Evolutionary conservation across 2,888 invertebrate genomes (phyloP).

Genomic region (Nasonia oneida): DNA sequence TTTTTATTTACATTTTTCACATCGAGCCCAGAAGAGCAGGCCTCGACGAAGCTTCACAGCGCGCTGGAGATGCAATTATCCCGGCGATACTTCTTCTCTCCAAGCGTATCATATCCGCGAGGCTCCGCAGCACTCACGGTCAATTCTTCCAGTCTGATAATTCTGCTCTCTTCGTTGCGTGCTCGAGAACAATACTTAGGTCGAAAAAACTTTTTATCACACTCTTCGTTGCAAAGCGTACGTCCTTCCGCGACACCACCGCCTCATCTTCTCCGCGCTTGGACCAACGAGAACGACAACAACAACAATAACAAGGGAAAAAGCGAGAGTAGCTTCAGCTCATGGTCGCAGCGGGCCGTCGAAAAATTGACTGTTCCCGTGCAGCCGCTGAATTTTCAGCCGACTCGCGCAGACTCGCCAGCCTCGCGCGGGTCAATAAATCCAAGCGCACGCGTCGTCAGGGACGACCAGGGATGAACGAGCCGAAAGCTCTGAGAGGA

Average conservation of each 20-base stretch:
- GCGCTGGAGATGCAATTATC: too few species aligned
- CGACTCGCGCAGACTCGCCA: conserved; percentile 6
- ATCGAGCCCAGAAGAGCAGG: neutral
- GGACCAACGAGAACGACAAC: neutral
- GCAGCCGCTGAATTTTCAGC: conserved; percentile 4
- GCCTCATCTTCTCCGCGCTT: neutral
- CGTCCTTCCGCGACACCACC: neutral
- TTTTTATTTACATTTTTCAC: conserved; percentile 31
- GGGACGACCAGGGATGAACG: conserved; percentile 15
- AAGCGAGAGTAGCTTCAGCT: neutral
- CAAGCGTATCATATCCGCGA: neutral
- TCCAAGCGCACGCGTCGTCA: conserved; percentile 38
- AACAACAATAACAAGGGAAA: neutral
- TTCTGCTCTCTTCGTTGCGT: neutral
- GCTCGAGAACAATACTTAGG: neutral
- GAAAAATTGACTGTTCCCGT: conserved; percentile 28
- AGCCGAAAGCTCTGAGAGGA: neutral
- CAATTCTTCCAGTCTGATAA: neutral
- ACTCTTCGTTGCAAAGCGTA: neutral
- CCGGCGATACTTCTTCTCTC: too few species aligned
- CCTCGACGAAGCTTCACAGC: too few species aligned
- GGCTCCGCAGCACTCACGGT: neutral
- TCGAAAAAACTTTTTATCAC: neutral
- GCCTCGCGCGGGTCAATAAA: conserved; percentile 53
- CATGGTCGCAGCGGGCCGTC: conserved; percentile 7